These are phyloP conservation scores for Drosophila hamatofila DNA, from an alignment of 2,888 invertebrate species.

Conservation along the genomic window DNA sequence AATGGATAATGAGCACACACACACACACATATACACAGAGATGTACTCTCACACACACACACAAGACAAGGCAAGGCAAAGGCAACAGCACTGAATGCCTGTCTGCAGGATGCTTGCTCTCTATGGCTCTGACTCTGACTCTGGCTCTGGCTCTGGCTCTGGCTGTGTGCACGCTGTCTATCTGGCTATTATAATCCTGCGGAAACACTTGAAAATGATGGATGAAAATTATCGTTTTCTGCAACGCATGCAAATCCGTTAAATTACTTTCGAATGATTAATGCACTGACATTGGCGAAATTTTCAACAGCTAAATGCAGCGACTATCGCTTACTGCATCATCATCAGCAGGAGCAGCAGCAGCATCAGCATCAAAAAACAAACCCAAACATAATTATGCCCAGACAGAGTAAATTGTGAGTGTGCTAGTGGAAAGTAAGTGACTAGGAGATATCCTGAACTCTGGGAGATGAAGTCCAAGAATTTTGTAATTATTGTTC, in stretches of 20 bases:
- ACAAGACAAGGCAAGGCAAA: neutral
- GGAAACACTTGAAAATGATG: slow-evolving; percentile 81
- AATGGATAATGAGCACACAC: slow-evolving; percentile 69
- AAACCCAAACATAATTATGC: slow-evolving; percentile 27
- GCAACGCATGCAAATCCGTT: slow-evolving; percentile 80
- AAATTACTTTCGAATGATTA: slow-evolving; percentile 81
- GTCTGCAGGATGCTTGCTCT: slow-evolving; percentile 28
- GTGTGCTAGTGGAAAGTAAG: neutral
- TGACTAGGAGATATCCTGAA: neutral
- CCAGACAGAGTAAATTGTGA: neutral
- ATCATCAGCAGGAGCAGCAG: neutral
- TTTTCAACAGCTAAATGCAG: slow-evolving; percentile 48
- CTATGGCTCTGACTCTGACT: slow-evolving; percentile 1
- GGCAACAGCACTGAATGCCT: slow-evolving; percentile 2
- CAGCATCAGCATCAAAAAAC: neutral
- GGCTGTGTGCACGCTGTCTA: slow-evolving; percentile 26
- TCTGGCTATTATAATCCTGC: slow-evolving; percentile 75
- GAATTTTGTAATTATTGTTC: neutral
- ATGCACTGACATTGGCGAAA: slow-evolving; percentile 58
- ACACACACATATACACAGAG: slow-evolving; percentile 9
- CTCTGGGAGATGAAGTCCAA: accelerated
- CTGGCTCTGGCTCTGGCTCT: neutral
- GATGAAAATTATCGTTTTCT: slow-evolving; percentile 80
- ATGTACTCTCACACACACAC: neutral
- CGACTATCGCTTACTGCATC: slow-evolving; percentile 34